Base-by-base conservation (phyloP, 2,888 invertebrate species). In the Cryptus viduatorius region DNA sequence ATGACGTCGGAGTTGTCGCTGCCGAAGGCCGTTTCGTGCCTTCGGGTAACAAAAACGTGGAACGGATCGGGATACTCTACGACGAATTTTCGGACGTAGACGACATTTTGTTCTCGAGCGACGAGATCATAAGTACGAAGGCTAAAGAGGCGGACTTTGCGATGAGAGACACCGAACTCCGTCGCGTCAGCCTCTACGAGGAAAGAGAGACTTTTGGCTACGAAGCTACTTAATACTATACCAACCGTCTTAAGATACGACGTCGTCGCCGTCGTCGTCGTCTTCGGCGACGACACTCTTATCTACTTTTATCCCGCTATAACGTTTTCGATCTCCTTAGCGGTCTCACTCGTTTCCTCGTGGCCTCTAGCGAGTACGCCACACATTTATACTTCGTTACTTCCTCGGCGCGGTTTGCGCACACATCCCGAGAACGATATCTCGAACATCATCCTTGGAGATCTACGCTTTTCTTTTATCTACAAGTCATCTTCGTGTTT, bases 381-480 rank as follows among this genome's bases (percentile, higher is more conserved):
- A 12, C 44, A 19, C 24, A 19, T 19, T 19, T n/a, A 10, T 42
- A 31, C 14, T 31, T 31, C 61, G 16, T 31, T 31, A 14, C 7
- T 24, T 42, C 29, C 53, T 16, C 42, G 71, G 31, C 37, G 37
- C 37, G 37, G 37, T 37, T 72, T 53, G 31, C 67, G 29, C 29
- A 46, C 12, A 12, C 3, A 48, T 48, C 12, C 19, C 71, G 24
- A 5, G 10, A 14, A 42, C 53, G 46, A 53, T 72, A 72, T 72
- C 53, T 53, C 67, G 42, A n/a, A 65, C 53, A 53, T 67, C 53
- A 79, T 79, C 79, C 65, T 53, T 73, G 79, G 56, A 4, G 14
- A 46, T 31, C 61, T n/a, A 46, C 42, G 42, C 42, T 56, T 72
- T 37, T 42, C 16, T 59, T 46, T 61, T 61, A 61, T 61, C 73